These are phyloP conservation scores for Amphilophus citrinellus DNA, from an alignment of 2,113 vertebrate species.

Conservation along the genomic window DNA sequence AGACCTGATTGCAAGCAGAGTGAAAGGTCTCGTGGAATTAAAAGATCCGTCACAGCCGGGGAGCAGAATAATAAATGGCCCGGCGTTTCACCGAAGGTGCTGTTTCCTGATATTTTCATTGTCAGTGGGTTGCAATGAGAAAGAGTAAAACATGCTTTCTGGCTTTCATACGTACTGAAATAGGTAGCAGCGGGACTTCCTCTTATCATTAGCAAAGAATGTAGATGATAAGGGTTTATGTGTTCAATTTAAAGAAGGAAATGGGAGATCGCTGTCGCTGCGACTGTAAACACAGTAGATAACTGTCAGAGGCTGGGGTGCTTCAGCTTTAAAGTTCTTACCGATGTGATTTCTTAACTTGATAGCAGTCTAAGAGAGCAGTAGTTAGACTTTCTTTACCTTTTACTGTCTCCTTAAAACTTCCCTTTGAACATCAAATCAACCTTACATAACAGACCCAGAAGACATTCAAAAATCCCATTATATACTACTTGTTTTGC, in stretches of 20 bases:
- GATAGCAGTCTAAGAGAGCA: neutral
- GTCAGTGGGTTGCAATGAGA: conserved; percentile 17
- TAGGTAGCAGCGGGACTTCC: neutral
- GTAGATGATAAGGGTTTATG: neutral
- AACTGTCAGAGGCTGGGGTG: neutral
- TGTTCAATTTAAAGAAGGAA: neutral
- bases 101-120: conserved; percentile 34
- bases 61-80: conserved; percentile 45
- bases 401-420: neutral
- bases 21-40: conserved; percentile 48
- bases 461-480: neutral
- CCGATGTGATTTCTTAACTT: neutral
- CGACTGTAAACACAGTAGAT: neutral
- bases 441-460: neutral
- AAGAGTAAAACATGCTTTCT: conserved; percentile 28
- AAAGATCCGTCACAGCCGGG: conserved; percentile 46
- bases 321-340: neutral
- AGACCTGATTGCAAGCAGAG: conserved; percentile 14
- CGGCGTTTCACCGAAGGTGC: neutral
- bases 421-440: conserved; percentile 21
- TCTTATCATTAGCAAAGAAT: neutral
- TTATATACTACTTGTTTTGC: neutral
- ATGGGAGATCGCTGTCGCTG: neutral
- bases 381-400: conserved; percentile 25
- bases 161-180: neutral